A percentile compares a stretch with the other conserved stretches of the same genome.
phyloP scores from a whole-genome alignment of 2,797 vertebrate species.

The Lagodon rhomboides region DNA sequence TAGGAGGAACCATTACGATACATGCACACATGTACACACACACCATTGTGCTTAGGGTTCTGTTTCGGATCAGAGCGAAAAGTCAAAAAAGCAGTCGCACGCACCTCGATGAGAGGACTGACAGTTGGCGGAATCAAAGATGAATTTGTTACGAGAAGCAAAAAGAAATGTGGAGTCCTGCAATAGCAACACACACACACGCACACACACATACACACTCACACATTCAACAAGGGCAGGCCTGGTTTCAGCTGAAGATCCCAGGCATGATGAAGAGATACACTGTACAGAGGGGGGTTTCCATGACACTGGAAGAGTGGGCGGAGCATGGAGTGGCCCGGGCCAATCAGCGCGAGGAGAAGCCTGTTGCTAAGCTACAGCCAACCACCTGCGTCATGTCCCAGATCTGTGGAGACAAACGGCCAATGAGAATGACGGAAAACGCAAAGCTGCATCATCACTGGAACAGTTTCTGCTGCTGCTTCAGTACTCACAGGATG shows the following conservation, averaged over 20 bases:
- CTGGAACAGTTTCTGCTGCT: not conserved
- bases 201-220: conserved; percentile 5
- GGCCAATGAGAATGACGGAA: conserved; percentile 28
- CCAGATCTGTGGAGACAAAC: conserved; percentile 90
- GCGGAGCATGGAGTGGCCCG: conserved; percentile 36
- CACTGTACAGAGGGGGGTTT: conserved; percentile 78
- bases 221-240: conserved; percentile 41
- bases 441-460: conserved; percentile 5
- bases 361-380: conserved; percentile 94
- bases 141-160: conserved; percentile 32
- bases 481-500: not conserved
- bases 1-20: conserved; percentile 50
- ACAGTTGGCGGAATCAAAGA: conserved; percentile 41
- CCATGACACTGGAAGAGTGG: conserved; percentile 72
- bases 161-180: conserved; percentile 32
- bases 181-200: not conserved
- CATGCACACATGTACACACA: conserved; percentile 37
- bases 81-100: conserved; percentile 33
- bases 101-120: conserved; percentile 25
- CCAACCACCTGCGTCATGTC: conserved; percentile 97
- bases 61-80: conserved; percentile 53
- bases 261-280: conserved; percentile 48
- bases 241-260: conserved; percentile 55
- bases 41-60: conserved; percentile 77
- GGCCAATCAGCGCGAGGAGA: conserved; percentile 90